Percentiles rank a stretch among this genome's conserved stretches.
Conservation (phyloP, 2,113 vertebrate species). For the Micromys minutus region DNA sequence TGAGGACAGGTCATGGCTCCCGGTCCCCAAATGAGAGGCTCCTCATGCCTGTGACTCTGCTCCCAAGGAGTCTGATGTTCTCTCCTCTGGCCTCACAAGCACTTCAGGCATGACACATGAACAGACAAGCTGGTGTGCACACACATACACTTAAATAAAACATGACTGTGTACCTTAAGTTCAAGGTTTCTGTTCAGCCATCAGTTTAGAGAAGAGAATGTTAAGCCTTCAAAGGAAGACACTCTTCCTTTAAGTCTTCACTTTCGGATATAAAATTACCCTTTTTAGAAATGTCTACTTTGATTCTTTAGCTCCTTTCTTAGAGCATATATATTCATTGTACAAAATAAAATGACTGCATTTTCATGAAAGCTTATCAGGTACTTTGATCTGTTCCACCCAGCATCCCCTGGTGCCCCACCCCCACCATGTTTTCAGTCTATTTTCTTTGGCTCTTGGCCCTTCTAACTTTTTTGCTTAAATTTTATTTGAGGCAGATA, state of each 20-base stretch:
- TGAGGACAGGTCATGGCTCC: background rate
- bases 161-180: background rate
- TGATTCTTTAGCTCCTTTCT: background rate
- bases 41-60: background rate
- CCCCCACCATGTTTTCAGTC: background rate
- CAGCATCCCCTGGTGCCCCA: background rate
- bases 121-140: background rate
- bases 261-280: background rate
- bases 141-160: background rate
- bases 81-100: background rate
- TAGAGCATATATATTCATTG: background rate
- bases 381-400: background rate
- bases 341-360: background rate
- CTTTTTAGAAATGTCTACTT: background rate
- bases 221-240: background rate
- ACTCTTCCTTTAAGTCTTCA: background rate
- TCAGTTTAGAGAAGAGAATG: constrained; percentile 15
- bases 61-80: background rate
- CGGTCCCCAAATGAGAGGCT: background rate
- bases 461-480: background rate
- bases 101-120: background rate
- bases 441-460: background rate
- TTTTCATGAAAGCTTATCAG: background rate
- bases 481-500: background rate
- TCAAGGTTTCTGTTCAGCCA: background rate